A percentile compares a stretch with the other conserved stretches of the same genome.
phyloP scores from a whole-genome alignment of 2,797 vertebrate species.

The Cyclopterus lumpus region DNA sequence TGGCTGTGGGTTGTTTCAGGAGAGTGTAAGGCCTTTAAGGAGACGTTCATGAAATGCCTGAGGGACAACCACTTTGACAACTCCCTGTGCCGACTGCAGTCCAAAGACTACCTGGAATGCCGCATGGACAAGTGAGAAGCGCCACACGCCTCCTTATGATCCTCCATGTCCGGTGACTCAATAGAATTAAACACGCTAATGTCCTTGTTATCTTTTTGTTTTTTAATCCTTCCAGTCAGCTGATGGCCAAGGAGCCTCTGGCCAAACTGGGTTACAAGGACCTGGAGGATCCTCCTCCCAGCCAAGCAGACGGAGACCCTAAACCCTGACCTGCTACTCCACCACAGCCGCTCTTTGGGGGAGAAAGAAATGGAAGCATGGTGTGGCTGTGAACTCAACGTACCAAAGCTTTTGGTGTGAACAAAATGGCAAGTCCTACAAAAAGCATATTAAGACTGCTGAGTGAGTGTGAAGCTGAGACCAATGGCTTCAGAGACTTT shows the following conservation, averaged over 20 bases:
- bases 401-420: not conserved
- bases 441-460: not conserved
- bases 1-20: slow-evolving; percentile 73
- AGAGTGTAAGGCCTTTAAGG: slow-evolving; percentile 90
- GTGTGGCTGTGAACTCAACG: not conserved
- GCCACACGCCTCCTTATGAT: accelerated
- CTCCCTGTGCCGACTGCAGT: slow-evolving; percentile 84
- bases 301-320: slow-evolving; percentile 61
- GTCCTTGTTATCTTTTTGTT: not conserved
- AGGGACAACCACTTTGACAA: slow-evolving; percentile 84
- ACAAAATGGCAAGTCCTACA: not conserved
- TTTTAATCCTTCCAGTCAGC: slow-evolving; percentile 73
- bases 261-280: slow-evolving; percentile 92
- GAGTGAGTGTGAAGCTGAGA: not conserved
- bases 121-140: slow-evolving; percentile 87
- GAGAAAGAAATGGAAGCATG: not conserved
- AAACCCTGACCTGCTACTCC: slow-evolving; percentile 52
- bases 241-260: slow-evolving; percentile 92
- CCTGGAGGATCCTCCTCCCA: slow-evolving; percentile 75
- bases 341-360: not conserved
- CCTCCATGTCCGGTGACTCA: not conserved
- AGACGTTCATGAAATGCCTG: slow-evolving; percentile 89
- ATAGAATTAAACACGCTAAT: not conserved
- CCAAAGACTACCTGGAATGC: slow-evolving; percentile 90
- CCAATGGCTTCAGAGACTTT: not conserved